phyloP scores from a whole-genome alignment of 1,140 invertebrate species.

The Drosophila nebulosa region DNA sequence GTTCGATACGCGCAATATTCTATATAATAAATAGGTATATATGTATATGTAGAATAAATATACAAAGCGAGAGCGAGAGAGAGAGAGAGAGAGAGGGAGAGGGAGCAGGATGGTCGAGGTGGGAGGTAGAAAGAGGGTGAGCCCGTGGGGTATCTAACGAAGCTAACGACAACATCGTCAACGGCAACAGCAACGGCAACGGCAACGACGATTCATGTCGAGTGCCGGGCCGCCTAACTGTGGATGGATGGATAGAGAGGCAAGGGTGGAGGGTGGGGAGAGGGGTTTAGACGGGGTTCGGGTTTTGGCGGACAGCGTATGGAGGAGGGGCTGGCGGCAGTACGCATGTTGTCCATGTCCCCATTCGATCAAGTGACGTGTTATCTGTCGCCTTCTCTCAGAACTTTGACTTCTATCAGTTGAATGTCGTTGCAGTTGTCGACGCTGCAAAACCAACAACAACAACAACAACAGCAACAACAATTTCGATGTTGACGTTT shows the following conservation, averaged over 20 bases:
- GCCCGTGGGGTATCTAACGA: background rate
- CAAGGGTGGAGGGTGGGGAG: background rate
- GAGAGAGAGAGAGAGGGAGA: background rate
- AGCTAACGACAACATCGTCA: slow-evolving; percentile 4
- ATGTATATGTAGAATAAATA: slow-evolving; percentile 22
- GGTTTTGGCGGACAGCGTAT: background rate
- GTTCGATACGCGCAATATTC: slow-evolving; percentile 61
- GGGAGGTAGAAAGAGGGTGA: background rate
- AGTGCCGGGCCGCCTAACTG: slow-evolving; percentile 41
- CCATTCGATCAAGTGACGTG: slow-evolving; percentile 81
- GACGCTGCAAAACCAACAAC: slow-evolving; percentile 22
- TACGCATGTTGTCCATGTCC: slow-evolving; percentile 81
- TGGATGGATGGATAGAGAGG: too few species aligned
- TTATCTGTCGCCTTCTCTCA: slow-evolving; percentile 81
- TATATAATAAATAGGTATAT: slow-evolving; percentile 54
- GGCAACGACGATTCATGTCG: slow-evolving; percentile 68
- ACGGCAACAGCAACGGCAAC: slow-evolving; percentile 40
- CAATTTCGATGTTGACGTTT: slow-evolving; percentile 60
- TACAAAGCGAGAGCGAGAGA: slow-evolving; percentile 18
- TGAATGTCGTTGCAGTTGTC: slow-evolving; percentile 76
- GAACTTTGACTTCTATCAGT: slow-evolving; percentile 81
- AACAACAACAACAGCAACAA: slow-evolving; percentile 43
- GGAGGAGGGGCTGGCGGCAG: slow-evolving; percentile 10
- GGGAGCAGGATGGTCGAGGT: background rate
- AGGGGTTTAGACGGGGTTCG: background rate